These are phyloP conservation scores for Clostera curtula DNA, from an alignment of 2,888 invertebrate species.

Conservation along the genomic window DNA sequence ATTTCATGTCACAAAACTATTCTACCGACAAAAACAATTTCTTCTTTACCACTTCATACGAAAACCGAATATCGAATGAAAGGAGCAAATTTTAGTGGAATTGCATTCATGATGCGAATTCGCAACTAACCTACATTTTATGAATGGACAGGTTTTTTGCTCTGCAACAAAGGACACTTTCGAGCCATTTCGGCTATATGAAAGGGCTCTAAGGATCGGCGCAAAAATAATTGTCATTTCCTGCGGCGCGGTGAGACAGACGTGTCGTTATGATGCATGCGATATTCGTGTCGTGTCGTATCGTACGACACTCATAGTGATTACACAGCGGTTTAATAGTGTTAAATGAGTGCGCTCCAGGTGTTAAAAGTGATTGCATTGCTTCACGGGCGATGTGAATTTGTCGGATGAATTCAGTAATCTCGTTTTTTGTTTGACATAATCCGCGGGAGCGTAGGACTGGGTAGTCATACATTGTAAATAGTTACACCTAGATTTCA, in stretches of 20 bases:
- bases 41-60: too few species aligned
- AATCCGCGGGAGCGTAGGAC: too few species aligned
- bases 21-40: background rate
- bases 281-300: conserved; percentile 13
- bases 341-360: conserved; percentile 36
- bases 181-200: conserved; percentile 70
- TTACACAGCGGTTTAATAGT: conserved; percentile 32
- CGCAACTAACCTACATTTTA: conserved; percentile 70
- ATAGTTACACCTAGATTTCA: too few species aligned
- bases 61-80: conserved; percentile 8
- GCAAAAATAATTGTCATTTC: conserved; percentile 75
- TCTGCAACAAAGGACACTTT: conserved; percentile 55
- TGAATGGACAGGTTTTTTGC: conserved; percentile 69
- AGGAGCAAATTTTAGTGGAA: background rate
- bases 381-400: background rate
- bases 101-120: conserved; percentile 32
- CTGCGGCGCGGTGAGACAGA: conserved; percentile 57
- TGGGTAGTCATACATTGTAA: too few species aligned
- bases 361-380: conserved; percentile 13
- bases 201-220: conserved; percentile 65
- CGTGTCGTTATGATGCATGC: conserved; percentile 23
- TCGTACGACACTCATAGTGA: conserved; percentile 33
- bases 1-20: background rate
- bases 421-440: too few species aligned
- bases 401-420: too few species aligned